These are phyloP conservation scores for Tenthredo distinguenda DNA, from an alignment of 2,888 invertebrate species.

Conservation along the genomic window DNA sequence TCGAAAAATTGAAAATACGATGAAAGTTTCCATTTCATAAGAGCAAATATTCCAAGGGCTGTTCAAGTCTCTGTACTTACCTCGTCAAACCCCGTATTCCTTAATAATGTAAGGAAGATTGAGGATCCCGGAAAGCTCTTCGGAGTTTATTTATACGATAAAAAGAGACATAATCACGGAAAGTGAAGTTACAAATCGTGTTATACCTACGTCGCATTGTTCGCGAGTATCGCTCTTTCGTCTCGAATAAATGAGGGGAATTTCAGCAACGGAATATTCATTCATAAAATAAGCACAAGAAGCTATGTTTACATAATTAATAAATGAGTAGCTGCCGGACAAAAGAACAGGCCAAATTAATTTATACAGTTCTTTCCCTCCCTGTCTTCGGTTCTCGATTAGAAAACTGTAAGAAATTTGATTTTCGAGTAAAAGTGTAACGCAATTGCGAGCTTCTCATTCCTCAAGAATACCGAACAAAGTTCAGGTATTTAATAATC, in stretches of 20 bases:
- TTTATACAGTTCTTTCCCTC: background rate
- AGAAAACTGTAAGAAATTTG: no score
- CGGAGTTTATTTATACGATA: background rate
- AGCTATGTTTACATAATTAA: background rate
- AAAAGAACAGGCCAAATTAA: background rate
- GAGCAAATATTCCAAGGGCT: background rate
- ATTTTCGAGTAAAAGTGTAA: no score
- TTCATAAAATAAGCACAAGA: background rate
- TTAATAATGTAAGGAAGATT: background rate
- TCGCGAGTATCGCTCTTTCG: background rate
- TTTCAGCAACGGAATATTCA: background rate
- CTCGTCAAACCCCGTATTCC: background rate
- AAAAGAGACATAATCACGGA: background rate
- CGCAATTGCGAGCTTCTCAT: no score
- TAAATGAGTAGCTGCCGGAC: background rate
- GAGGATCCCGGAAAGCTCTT: background rate
- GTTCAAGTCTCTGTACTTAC: background rate
- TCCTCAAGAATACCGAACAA: no score
- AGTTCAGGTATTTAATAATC: no score
- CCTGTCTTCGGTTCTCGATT: background rate
- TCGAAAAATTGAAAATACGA: background rate
- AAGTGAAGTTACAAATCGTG: background rate
- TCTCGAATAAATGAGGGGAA: background rate
- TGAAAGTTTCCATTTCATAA: background rate
- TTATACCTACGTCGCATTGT: background rate